Evolutionary conservation across 2,113 vertebrate genomes (phyloP).

Genomic region (Crotophaga sulcirostris): DNA sequence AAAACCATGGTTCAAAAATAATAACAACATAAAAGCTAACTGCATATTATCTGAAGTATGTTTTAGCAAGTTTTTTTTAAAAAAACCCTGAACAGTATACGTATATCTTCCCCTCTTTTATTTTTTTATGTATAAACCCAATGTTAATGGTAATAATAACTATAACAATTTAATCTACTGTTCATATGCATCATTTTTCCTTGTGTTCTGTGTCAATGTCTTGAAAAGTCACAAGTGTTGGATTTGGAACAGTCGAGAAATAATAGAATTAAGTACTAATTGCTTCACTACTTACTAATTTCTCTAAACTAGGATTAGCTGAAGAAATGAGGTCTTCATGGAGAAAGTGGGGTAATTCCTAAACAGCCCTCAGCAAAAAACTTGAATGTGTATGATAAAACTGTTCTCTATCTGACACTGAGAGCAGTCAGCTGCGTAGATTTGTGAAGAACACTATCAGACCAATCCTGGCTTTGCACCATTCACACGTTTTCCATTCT

Average conservation of each 20-base stretch:
- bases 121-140: not conserved
- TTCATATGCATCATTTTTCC: not conserved
- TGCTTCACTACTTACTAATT: not conserved
- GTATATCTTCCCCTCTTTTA: not conserved
- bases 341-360: not conserved
- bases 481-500: not conserved
- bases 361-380: not conserved
- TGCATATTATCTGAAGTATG: not conserved
- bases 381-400: not conserved
- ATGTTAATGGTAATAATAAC: not conserved
- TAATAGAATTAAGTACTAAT: not conserved
- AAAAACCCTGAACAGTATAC: not conserved
- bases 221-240: not conserved
- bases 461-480: not conserved
- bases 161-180: not conserved
- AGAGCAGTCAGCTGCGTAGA: not conserved
- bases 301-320: not conserved
- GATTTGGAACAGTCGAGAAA: not conserved
- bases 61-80: not conserved
- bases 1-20: not conserved
- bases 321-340: not conserved
- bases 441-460: not conserved
- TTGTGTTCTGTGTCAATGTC: not conserved
- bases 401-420: not conserved
- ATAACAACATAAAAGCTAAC: not conserved